Percentiles rank a stretch among this genome's conserved stretches.
phyloP scores from a whole-genome alignment of 2,888 invertebrate species.

The Ennomos quercinarius region DNA sequence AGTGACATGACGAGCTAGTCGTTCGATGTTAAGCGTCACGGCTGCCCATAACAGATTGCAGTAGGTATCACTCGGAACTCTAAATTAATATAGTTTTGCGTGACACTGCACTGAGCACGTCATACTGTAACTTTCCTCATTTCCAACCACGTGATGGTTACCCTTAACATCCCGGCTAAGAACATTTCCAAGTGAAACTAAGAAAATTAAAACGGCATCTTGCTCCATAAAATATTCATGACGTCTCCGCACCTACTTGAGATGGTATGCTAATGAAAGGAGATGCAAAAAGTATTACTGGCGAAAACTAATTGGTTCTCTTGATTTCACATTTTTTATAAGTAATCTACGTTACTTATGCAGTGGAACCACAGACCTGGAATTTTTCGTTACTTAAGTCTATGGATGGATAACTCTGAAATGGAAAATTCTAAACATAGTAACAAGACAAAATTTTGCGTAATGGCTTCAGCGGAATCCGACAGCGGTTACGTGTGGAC shows the following conservation, averaged over 20 bases:
- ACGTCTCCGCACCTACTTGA: conserved; percentile 46
- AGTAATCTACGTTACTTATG: neutral
- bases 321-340: conserved; percentile 43
- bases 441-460: too few relatives aligned
- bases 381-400: too few relatives aligned
- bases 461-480: too few relatives aligned
- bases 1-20: too few relatives aligned
- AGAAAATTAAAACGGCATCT: conserved; percentile 36
- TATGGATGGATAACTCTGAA: too few relatives aligned
- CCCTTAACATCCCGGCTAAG: conserved; percentile 9
- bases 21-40: too few relatives aligned
- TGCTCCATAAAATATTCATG: conserved; percentile 54
- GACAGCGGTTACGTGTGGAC: too few relatives aligned
- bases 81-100: too few relatives aligned
- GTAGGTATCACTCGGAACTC: too few relatives aligned
- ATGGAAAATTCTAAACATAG: too few relatives aligned
- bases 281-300: conserved; percentile 50
- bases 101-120: neutral
- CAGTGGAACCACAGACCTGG: too few relatives aligned
- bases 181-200: conserved; percentile 24
- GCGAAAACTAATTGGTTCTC: conserved; percentile 62
- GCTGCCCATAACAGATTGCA: too few relatives aligned
- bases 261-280: conserved; percentile 51
- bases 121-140: neutral
- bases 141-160: neutral